These are phyloP conservation scores for Mustelus asterias DNA, from an alignment of 2,113 vertebrate species.

Conservation along the genomic window DNA sequence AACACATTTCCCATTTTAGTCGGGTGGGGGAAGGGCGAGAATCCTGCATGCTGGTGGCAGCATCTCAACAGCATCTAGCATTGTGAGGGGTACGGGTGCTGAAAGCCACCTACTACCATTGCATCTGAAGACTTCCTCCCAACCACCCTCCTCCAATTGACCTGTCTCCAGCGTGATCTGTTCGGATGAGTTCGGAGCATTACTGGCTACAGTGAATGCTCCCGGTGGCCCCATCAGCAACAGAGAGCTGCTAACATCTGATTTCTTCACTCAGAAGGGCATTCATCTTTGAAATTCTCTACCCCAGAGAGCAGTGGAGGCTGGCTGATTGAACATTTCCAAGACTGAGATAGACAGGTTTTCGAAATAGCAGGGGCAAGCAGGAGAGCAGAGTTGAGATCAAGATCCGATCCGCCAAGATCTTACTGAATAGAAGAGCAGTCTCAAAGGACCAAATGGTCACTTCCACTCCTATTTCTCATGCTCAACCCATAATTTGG, in stretches of 20 bases:
- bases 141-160: neutral
- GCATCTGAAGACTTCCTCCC: too few species aligned
- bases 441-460: neutral
- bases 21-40: too few species aligned
- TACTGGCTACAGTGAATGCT: neutral
- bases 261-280: neutral
- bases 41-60: too few species aligned
- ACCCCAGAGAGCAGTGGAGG: neutral
- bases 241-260: too few species aligned
- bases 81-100: neutral
- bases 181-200: neutral
- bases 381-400: neutral
- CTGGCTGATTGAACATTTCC: too few species aligned
- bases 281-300: neutral
- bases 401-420: neutral
- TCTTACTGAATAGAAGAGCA: neutral
- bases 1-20: too few species aligned
- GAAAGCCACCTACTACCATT: too few species aligned
- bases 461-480: neutral
- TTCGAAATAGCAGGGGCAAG: neutral
- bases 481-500: neutral
- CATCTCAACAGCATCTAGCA: too few species aligned
- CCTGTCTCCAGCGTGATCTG: neutral
- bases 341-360: neutral
- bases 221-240: too few species aligned